phyloP scores from a whole-genome alignment of 1,140 invertebrate species.

The Zaprionus tsacasi region DNA sequence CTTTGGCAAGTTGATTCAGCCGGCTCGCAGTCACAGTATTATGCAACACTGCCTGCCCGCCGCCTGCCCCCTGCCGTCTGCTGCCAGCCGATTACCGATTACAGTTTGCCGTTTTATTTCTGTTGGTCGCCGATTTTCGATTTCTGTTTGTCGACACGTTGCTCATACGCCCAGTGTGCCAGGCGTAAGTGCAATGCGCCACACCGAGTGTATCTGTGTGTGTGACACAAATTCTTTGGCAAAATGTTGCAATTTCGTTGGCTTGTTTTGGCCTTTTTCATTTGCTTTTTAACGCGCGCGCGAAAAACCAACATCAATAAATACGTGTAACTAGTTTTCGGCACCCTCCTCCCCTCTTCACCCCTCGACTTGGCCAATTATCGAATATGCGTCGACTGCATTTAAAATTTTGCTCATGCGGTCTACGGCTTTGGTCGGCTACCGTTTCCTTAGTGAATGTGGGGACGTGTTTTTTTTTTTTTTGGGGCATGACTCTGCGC shows the following conservation, averaged over 20 bases:
- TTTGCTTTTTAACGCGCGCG: constrained; percentile 39
- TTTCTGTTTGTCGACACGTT: constrained; percentile 37
- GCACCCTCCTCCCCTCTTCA: constrained; percentile 1
- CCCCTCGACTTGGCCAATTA: constrained; percentile 34
- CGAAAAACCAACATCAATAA: constrained; percentile 38
- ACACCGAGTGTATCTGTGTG: background rate
- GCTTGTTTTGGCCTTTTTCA: constrained; percentile 49
- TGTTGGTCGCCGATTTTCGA: constrained; percentile 46
- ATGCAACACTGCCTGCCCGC: constrained; percentile 52
- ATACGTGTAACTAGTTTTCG: constrained; percentile 31
- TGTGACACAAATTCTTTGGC: constrained; percentile 73
- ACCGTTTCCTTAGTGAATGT: constrained; percentile 45
- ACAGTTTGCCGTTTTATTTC: constrained; percentile 67
- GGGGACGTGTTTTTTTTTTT: constrained; percentile 10
- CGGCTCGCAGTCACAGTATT: constrained; percentile 39
- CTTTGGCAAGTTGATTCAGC: constrained; percentile 46
- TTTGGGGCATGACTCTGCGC: too few species aligned
- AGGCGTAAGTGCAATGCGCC: constrained; percentile 13
- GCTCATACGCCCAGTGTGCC: constrained; percentile 59
- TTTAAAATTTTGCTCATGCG: constrained; percentile 38
- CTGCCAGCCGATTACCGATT: constrained; percentile 64
- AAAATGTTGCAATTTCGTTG: constrained; percentile 44
- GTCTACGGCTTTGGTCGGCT: constrained; percentile 3
- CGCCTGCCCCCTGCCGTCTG: constrained; percentile 55
- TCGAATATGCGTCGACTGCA: constrained; percentile 29